Evolutionary conservation across 2,797 vertebrate genomes (phyloP).

Genomic region (Rhincodon typus): DNA sequence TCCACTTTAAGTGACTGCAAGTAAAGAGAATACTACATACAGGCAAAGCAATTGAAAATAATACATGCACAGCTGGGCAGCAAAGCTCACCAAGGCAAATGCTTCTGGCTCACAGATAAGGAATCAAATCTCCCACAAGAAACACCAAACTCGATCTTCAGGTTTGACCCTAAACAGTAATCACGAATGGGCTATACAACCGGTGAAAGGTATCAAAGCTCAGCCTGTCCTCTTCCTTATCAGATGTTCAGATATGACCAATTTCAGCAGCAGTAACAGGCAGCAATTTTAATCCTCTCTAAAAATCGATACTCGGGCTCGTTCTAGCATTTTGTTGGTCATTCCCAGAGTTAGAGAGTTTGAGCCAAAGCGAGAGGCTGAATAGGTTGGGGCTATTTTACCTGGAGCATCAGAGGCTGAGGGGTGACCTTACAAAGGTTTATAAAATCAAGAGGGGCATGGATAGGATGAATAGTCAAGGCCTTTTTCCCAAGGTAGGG

Average conservation of each 20-base stretch:
- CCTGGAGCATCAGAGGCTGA: no score
- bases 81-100: background rate
- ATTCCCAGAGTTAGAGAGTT: no score
- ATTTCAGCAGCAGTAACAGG: background rate
- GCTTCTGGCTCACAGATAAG: no score
- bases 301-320: background rate
- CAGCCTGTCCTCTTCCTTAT: background rate
- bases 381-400: no score
- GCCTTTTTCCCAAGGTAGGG: no score
- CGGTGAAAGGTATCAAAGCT: background rate
- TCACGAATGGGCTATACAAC: background rate
- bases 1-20: constrained; percentile 56
- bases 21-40: constrained; percentile 36
- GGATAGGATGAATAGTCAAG: no score
- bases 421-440: no score
- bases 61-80: background rate
- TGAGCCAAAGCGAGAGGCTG: no score
- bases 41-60: background rate
- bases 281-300: background rate
- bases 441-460: no score
- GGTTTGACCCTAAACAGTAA: background rate
- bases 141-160: background rate
- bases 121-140: background rate
- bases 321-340: background rate
- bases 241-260: background rate